These are phyloP conservation scores for Diglossa cyanea DNA, from an alignment of 2,797 vertebrate genomes.

Conservation along the genomic window DNA sequence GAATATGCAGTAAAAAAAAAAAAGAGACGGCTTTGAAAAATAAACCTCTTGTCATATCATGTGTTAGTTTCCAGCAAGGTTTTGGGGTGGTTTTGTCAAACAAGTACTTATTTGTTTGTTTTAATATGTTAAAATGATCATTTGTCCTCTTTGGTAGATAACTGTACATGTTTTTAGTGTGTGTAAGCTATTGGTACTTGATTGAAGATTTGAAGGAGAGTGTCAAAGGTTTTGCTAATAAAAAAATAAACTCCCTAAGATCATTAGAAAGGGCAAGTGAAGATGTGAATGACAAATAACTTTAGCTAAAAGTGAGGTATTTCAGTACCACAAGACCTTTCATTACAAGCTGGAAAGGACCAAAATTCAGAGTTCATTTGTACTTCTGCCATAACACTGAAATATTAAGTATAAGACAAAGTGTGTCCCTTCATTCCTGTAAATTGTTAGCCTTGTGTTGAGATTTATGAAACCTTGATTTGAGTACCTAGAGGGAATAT, in stretches of 20 bases:
- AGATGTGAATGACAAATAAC: constrained; percentile 13
- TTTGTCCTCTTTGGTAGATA: constrained; percentile 26
- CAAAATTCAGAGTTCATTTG: neutral
- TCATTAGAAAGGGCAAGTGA: constrained; percentile 24
- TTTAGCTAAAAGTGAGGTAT: neutral
- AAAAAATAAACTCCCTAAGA: constrained; percentile 69
- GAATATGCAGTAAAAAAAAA: constrained; percentile 52
- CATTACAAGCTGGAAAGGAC: neutral
- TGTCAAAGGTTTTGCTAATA: constrained; percentile 71
- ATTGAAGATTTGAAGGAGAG: constrained; percentile 52
- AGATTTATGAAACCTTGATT: neutral
- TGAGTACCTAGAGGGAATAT: neutral
- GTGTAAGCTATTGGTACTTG: constrained; percentile 39
- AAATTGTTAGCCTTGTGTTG: neutral
- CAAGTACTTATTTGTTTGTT: constrained; percentile 68
- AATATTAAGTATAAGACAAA: neutral
- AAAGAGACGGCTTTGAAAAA: constrained; percentile 65
- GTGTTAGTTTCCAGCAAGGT: constrained; percentile 58
- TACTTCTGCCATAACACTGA: neutral
- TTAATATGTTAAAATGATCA: constrained; percentile 47
- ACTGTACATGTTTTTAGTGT: constrained; percentile 28
- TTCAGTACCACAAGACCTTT: neutral
- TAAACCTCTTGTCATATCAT: constrained; percentile 68
- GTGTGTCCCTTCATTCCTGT: neutral
- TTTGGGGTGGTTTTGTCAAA: constrained; percentile 67